Base-by-base conservation (phyloP, 1,140 invertebrate species). In the Grapholita molesta region DNA sequence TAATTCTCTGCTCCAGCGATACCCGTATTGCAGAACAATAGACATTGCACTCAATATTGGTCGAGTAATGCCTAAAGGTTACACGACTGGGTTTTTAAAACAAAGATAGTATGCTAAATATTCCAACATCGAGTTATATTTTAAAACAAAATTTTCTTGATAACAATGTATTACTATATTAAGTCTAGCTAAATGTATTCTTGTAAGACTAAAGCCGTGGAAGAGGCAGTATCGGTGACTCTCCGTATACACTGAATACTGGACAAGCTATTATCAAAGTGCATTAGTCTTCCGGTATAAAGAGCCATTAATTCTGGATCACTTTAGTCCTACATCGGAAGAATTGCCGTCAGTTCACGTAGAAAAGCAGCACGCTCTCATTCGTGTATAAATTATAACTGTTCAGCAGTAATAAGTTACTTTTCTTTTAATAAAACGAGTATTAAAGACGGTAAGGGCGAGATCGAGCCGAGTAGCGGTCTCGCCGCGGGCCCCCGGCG, bases 401-500 rank as follows among this genome's bases (percentile, higher is more conserved):
- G 42, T 48, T 48, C 42, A 48, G 4, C 42, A 15, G 42, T 32
- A 61, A 61, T 28, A 30, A 57, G 21, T 61, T 61, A 32, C 24
- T 61, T 61, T 28, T 61, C 55, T 28, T 61, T 61, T 61, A 61
- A 30, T 28, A 77, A 79, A 81, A 86, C 76, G 72, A 77, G 71
- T 64, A 71, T 66, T 74, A 67, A 78, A 70, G 55, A 66, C 66
- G 67, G 38, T 70, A 33, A 55, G 73, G 70, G 70, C 72, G 71
- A 76, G 74, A 83, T 76, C 71, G 77, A 74, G 73, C 71, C 71
- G 69, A 71, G 69, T 80, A 80, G 75, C 77, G 80, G 82, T 76
- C 68, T 71, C 70, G 77, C 82, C 76, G 68, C 80, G 69, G 80
- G 80, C 55, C 30, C 55, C 55, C n/a, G 55, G 55, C 70, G 68